Base-by-base conservation (phyloP, 2,888 invertebrate species). In the Pseudococcus viburni region DNA sequence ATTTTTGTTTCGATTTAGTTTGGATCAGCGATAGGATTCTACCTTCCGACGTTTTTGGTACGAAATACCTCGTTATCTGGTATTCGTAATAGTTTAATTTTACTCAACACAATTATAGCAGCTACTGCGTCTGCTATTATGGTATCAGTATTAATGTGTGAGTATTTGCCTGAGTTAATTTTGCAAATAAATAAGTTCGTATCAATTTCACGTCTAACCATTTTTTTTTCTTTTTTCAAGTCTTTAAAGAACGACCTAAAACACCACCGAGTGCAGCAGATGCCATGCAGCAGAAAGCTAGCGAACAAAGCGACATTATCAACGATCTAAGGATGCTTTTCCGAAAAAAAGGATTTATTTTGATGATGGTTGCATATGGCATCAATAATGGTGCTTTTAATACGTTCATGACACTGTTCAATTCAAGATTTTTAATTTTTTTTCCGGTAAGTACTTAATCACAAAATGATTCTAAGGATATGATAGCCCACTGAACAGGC, bases 231-330 rank as follows among this genome's bases (percentile, higher is more conserved):
- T 73, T 59, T 64, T 85, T 92, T 92, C 0, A 92, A 99, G 99
- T 98, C 92, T 99, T 99, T 93, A 95, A 96, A 92, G 95, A 96
- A 88, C 94, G 94, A 77, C 99, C 99, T 0, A 94, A 96, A 0
- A 93, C 95, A 5, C 98, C 99, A 0, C 99, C 99, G 0, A 98
- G 98, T 83, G 94, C 95, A n/a, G 98, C 98, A 0, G 96, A 97
- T 89, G 94, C 95, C 80, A 93, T 89, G 86, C 89, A 90, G 89
- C 77, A 90, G 85, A 93, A 89, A 93, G 93, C 85, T 59, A 89
- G 87, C 88, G 90, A 91, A n/a, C 91, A 91, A 48, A 88, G 88
- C 68, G 93, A 48, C 8, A 89, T 89, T 15, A 39, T 88, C 15
- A 84, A 85, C 7, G 93, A 94, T 91, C 92, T 96, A 89, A 92